Percentiles rank a stretch among this genome's conserved stretches.
Conservation (phyloP, 2,888 invertebrate genomes). For the Drosophila longiperda region DNA sequence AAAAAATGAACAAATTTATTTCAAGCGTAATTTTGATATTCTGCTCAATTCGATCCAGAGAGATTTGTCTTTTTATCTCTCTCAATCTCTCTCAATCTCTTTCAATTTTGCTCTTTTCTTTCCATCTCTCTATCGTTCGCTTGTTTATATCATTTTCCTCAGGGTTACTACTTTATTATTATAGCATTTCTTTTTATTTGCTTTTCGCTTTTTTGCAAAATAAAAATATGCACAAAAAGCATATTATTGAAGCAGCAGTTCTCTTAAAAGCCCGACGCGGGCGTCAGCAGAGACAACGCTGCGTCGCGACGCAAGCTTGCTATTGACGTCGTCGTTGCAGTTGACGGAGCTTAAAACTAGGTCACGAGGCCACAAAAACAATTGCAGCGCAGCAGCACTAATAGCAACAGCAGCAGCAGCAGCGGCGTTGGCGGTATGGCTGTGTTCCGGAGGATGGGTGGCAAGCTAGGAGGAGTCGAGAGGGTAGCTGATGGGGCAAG, state of each 20-base stretch:
- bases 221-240: slow-evolving; percentile 22
- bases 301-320: slow-evolving; percentile 30
- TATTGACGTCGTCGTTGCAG: slow-evolving; percentile 67
- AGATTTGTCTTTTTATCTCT: not conserved
- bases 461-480: not conserved
- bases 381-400: slow-evolving; percentile 59
- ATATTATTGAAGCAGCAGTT: slow-evolving; percentile 45
- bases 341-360: slow-evolving; percentile 76
- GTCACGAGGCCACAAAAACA: slow-evolving; percentile 82
- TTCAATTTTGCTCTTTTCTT: not conserved
- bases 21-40: not conserved
- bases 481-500: slow-evolving; percentile 19
- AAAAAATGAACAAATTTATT: not conserved
- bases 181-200: slow-evolving; percentile 26
- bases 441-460: not conserved
- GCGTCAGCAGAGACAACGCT: slow-evolving; percentile 29
- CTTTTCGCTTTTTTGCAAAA: slow-evolving; percentile 10
- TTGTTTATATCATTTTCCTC: slow-evolving; percentile 30
- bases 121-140: not conserved
- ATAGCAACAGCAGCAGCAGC: slow-evolving; percentile 33
- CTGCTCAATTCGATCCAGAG: not conserved
- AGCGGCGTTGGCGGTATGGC: slow-evolving; percentile 15
- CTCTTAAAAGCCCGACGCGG: slow-evolving; percentile 57
- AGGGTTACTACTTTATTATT: slow-evolving; percentile 40
- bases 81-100: not conserved